Conservation (phyloP, 2,797 vertebrate species). For the Pteropus rufus region DNA sequence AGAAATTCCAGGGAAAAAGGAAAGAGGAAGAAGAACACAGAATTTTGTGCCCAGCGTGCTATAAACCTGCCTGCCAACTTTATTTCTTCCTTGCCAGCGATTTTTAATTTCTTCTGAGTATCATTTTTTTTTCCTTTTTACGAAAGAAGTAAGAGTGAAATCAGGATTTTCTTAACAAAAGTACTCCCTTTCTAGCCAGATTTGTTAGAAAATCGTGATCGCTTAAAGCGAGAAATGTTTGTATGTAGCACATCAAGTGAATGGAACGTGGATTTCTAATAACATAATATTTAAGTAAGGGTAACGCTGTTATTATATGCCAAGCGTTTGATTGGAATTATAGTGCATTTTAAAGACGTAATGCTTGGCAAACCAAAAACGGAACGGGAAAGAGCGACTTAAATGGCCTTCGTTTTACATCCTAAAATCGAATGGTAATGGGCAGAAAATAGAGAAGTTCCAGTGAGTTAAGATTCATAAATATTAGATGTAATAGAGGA, state of each 20-base stretch:
- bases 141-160: background rate
- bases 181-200: background rate
- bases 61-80: background rate
- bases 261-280: constrained; percentile 11
- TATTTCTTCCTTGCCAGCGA: constrained; percentile 27
- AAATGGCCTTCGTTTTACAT: constrained; percentile 68
- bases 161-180: constrained; percentile 41
- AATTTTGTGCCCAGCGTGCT: background rate
- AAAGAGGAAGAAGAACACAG: background rate
- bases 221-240: background rate
- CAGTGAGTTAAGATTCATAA: constrained; percentile 77
- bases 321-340: constrained; percentile 58
- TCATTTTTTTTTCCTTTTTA: background rate
- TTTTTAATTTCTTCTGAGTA: constrained; percentile 41
- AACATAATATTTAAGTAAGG: constrained; percentile 44
- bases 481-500: constrained; percentile 78
- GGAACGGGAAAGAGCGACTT: constrained; percentile 47
- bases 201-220: constrained; percentile 17
- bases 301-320: constrained; percentile 41
- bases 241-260: background rate
- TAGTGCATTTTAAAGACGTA: constrained; percentile 65
- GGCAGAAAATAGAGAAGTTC: constrained; percentile 71
- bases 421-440: constrained; percentile 72
- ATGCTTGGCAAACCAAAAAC: constrained; percentile 51
- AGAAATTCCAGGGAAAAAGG: background rate